Conservation (phyloP, 2,113 vertebrate species). For the Thinocorus orbignyianus region DNA sequence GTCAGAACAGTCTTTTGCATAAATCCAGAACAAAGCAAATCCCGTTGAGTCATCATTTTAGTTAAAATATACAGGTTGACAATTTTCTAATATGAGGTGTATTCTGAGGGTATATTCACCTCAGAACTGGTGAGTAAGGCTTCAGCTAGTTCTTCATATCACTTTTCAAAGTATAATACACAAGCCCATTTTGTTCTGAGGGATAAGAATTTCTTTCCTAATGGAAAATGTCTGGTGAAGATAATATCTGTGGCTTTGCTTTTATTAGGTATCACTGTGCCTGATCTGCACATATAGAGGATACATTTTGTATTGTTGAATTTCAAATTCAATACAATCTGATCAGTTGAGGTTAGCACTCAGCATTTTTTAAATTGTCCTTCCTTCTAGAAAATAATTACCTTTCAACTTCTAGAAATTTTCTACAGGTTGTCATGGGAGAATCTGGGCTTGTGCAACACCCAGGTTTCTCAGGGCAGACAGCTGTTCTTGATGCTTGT, state of each 20-base stretch:
- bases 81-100: background rate
- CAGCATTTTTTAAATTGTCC: background rate
- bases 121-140: background rate
- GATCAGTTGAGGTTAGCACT: background rate
- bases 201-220: background rate
- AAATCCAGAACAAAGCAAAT: background rate
- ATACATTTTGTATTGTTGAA: background rate
- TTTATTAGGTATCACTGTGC: background rate
- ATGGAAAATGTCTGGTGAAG: conserved; percentile 6
- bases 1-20: background rate
- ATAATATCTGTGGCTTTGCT: background rate
- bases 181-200: background rate
- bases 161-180: background rate
- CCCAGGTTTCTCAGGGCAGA: background rate
- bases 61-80: background rate
- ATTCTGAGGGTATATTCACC: background rate
- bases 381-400: background rate
- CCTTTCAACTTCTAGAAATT: background rate
- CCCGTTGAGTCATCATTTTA: background rate
- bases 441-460: background rate
- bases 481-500: background rate
- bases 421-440: background rate
- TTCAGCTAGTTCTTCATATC: background rate
- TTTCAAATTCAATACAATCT: conserved; percentile 4
- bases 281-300: background rate